Evolutionary conservation across 2,113 vertebrate genomes (phyloP).

Genomic region (Paratilapia polleni): DNA sequence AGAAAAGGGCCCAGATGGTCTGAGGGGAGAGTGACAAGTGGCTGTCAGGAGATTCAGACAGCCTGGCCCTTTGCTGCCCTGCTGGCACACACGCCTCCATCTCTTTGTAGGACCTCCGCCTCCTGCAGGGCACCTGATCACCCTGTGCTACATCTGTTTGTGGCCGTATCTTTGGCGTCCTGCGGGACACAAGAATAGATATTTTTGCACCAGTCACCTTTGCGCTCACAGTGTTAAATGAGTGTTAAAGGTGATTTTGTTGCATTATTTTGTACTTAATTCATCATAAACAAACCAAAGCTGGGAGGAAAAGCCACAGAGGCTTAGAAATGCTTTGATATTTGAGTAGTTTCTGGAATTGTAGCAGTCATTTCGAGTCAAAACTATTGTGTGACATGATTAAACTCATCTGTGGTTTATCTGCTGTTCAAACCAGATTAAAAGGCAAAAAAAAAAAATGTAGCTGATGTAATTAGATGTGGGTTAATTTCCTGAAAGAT

Average conservation of each 20-base stretch:
- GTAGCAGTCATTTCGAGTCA: too few relatives aligned
- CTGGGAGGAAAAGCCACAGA: background rate
- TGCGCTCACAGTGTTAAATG: background rate
- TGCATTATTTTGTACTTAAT: background rate
- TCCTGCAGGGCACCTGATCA: slow-evolving; percentile 52
- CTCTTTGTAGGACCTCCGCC: slow-evolving; percentile 59
- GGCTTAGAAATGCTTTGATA: background rate
- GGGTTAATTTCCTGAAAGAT: too few relatives aligned
- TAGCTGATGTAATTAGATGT: too few relatives aligned
- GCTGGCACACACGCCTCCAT: slow-evolving; percentile 40
- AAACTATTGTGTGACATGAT: background rate
- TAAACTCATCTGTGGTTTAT: background rate
- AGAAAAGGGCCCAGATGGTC: slow-evolving; percentile 71
- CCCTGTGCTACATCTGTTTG: slow-evolving; percentile 53
- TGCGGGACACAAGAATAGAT: background rate
- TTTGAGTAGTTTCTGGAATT: background rate
- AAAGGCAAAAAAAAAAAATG: background rate
- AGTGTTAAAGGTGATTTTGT: background rate
- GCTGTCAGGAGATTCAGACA: slow-evolving; percentile 69
- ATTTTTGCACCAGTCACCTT: background rate
- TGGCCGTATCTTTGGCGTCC: background rate
- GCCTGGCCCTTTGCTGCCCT: slow-evolving; percentile 59
- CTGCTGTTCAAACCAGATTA: background rate
- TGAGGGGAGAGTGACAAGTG: slow-evolving; percentile 76
- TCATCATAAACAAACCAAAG: background rate